phyloP scores from a whole-genome alignment of 92 coral and sea anemone species.

The Bergia sp. region DNA sequence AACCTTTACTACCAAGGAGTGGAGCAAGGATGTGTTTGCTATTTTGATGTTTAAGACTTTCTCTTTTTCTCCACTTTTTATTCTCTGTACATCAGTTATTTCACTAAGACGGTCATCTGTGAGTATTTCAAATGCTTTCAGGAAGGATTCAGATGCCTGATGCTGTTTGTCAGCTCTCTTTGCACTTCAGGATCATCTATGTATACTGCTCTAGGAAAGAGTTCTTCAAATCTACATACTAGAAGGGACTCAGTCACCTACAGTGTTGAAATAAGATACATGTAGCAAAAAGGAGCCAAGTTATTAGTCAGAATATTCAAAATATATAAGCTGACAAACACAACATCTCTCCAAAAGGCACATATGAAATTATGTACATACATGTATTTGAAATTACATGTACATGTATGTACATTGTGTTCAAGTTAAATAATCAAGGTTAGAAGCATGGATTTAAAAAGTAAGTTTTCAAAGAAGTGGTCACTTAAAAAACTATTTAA shows the following conservation, averaged over 20 bases:
- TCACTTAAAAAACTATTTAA: too few relatives aligned
- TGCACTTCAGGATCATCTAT: not conserved
- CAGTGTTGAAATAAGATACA: not conserved
- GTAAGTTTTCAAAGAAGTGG: too few relatives aligned
- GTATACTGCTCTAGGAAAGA: not conserved
- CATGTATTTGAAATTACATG: too few relatives aligned
- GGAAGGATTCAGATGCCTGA: conserved; percentile 17
- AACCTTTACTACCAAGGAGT: conserved; percentile 32
- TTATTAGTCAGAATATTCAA: too few relatives aligned
- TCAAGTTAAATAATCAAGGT: too few relatives aligned
- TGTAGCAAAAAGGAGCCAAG: not conserved
- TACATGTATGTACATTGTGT: too few relatives aligned
- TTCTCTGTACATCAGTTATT: conserved; percentile 18
- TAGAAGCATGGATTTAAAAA: too few relatives aligned
- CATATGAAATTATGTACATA: too few relatives aligned
- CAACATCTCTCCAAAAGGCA: too few relatives aligned
- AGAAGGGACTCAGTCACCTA: not conserved
- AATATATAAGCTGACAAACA: too few relatives aligned
- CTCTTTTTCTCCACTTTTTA: conserved; percentile 21
- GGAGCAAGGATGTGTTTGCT: conserved; percentile 38
- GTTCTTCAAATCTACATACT: conserved; percentile 18
- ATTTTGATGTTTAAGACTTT: conserved; percentile 16
- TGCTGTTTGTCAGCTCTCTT: not conserved
- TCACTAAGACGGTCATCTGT: conserved; percentile 1
- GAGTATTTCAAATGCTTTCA: conserved; percentile 17